Evolutionary conservation across 1,140 invertebrate species (phyloP).

Genomic region (Drosophila rhopaloa): DNA sequence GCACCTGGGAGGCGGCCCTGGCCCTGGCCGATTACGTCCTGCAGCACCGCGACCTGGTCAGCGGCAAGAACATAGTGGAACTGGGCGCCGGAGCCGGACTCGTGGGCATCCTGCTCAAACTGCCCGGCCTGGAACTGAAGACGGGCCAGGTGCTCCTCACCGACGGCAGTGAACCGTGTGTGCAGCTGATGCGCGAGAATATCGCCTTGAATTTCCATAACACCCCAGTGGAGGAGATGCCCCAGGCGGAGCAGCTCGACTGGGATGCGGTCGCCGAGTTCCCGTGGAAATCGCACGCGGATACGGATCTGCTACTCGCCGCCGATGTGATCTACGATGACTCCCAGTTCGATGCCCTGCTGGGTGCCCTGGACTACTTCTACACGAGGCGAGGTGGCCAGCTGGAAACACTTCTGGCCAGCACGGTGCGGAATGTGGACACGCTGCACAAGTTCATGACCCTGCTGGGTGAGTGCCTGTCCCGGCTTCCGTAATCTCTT

Average conservation of each 20-base stretch:
- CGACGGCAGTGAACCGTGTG: conserved; percentile 72
- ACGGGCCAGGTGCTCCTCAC: conserved; percentile 60
- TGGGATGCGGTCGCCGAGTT: conserved; percentile 57
- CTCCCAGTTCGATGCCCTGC: conserved; percentile 59
- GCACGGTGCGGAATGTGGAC: conserved; percentile 75
- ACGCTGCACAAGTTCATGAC: conserved; percentile 69
- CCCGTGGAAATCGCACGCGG: conserved; percentile 25
- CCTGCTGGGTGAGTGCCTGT: conserved; percentile 53
- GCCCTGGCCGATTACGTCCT: conserved; percentile 73
- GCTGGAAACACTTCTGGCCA: conserved; percentile 68
- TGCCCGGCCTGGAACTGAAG: conserved; percentile 31
- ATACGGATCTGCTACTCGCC: conserved; percentile 62
- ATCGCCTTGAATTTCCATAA: conserved; percentile 59
- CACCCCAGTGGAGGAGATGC: background rate
- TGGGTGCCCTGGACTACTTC: conserved; percentile 58
- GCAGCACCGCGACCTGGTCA: conserved; percentile 42
- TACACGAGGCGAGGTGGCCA: conserved; percentile 36
- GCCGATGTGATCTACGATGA: conserved; percentile 81
- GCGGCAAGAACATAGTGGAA: conserved; percentile 65
- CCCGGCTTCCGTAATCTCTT: too few relatives aligned
- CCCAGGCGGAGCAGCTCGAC: conserved; percentile 43
- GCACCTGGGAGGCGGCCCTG: conserved; percentile 80
- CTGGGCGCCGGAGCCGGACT: conserved; percentile 76
- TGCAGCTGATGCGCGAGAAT: conserved; percentile 73
- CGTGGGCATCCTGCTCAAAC: conserved; percentile 67